Evolutionary conservation across 2,888 invertebrate species (phyloP), one percentile per base, ranked within the genome.

Genomic region (Perizoma flavofasciatum): DNA sequence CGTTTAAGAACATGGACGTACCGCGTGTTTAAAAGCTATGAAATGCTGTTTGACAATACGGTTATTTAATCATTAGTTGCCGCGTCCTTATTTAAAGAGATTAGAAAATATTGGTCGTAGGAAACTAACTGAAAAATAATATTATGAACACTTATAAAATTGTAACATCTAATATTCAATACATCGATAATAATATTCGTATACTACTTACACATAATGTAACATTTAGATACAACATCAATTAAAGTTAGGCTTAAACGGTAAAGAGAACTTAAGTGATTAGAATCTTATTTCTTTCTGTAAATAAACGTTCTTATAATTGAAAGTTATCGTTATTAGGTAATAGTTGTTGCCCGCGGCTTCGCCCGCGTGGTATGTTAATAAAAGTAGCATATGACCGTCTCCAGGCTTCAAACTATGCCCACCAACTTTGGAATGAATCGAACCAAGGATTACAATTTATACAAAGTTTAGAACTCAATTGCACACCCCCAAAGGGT

Each of bases 191-290:
- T 11, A 35, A 51, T 49, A 52, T 51, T 56, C 63, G 63, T 60
- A 59, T 63, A 59, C 59, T 57, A 22, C 22, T 22, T 22, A 61
- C 53, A 49, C 37, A 49, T 46, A 61, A 45, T 49, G 41, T 48
- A 63, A 63, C 59, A 63, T 59, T 63, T 54, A 49, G 35, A 51
- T 57, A 63, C 59, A 63, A 63, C 62, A 63, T 48, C 56, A 48
- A 63, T 51, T 44, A 56, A 32, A 57, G 40, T 59, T 63, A 63
- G 59, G 56, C 56, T 54, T 55, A 44, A 52, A 50, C 41, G n/a
- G 11, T 51, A 47, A 59, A 55, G 22, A 44, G 47, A 44, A 7
- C 6, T 22, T 22, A 44, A 22, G 4, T 44, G 22, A 22, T n/a
- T 41, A 7, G 8, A 8, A 6, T 6, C 37, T 37, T 5, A 5